Evolutionary conservation across 1,140 invertebrate species (phyloP), one percentile per base, ranked within the genome.

Genomic region (Camponotus pennsylvanicus): DNA sequence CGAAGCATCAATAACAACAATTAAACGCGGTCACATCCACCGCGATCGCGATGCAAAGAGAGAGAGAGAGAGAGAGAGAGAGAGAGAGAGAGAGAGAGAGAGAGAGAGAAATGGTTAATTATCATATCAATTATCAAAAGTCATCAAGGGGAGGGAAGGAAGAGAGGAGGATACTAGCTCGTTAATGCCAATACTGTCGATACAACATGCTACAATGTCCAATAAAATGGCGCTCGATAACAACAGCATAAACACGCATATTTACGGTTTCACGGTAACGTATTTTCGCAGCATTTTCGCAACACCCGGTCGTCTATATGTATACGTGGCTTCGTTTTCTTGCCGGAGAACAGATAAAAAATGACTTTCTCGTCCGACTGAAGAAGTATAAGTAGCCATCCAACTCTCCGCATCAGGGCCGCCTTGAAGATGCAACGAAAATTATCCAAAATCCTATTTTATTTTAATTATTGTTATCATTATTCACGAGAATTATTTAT

Each of bases 61-160:
- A 59, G 79, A 71, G 67, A 59, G 79, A 82, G n/a, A n/a, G n/a
- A n/a, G n/a, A n/a, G n/a, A n/a, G 79, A 59, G 79, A 82, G 79
- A 59, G 67, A 82, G 79, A 59, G 79, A 82, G 79, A 59, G 79
- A 82, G 79, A 59, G 79, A 82, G 79, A 59, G 79, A 82, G 79
- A 59, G 79, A 83, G 67, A 59, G 79, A 73, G 42, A 42, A 83
- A 83, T 83, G 55, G 79, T 83, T 83, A 83, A 83, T 83, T 83
- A 83, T 75, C 79, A 83, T 83, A 83, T 83, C 79, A 83, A 83
- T 83, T 75, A 83, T 83, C 67, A 67, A 73, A 82, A 82, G 79
- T 69, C 69, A 83, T 83, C 79, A 45, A 61, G 57, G 27, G 27
- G 40, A 52, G 21, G 13, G 21, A 13, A 45, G 21, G 67, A 42